phyloP scores from a whole-genome alignment of 2,888 invertebrate genomes.

The Drosophila meridiana region DNA sequence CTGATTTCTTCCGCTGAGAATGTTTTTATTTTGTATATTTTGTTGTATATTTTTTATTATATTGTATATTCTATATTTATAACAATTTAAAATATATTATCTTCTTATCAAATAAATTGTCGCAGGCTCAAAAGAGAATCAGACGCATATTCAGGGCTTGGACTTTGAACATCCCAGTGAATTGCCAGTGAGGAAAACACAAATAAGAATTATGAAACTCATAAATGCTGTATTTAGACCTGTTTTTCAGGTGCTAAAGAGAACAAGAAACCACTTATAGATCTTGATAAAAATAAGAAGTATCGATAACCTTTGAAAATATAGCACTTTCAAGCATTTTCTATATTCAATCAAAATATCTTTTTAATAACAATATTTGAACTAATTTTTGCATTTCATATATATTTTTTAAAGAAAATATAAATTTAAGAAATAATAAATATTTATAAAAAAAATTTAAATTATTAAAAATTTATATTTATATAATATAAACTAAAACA shows the following conservation, averaged over 20 bases:
- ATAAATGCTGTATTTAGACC: neutral
- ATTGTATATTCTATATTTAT: neutral
- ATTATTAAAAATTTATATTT: no score
- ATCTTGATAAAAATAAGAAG: neutral
- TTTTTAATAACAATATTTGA: neutral
- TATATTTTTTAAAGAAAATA: no score
- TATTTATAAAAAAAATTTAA: no score
- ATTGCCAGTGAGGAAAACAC: constrained; percentile 7
- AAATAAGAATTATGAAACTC: constrained; percentile 3
- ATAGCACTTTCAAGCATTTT: neutral
- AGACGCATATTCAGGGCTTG: neutral
- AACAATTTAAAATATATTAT: neutral
- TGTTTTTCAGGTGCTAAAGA: neutral
- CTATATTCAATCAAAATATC: no score
- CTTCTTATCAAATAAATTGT: neutral
- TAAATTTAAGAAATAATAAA: no score
- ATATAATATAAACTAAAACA: no score
- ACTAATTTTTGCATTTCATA: neutral
- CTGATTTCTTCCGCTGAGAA: neutral
- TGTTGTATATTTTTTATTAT: neutral
- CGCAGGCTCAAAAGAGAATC: constrained; percentile 8
- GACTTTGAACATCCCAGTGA: constrained; percentile 18
- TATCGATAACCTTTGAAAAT: neutral
- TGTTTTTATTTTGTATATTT: neutral
- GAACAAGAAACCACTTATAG: neutral